Conservation (phyloP, 2,888 invertebrate species). For the Emesis castigata region DNA sequence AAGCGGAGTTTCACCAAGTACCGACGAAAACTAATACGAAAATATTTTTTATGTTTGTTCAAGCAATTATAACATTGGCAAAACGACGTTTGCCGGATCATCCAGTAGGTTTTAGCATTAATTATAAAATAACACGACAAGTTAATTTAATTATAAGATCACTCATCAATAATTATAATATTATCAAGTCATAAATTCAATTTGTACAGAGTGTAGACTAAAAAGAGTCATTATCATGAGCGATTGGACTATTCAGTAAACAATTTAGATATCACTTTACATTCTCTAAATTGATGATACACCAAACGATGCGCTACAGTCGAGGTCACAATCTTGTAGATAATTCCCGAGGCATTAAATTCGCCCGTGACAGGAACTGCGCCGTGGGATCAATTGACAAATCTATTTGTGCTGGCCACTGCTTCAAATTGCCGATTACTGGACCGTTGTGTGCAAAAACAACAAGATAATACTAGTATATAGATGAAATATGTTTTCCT, state of each 20-base stretch:
- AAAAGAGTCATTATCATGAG: not conserved
- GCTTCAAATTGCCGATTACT: conserved; percentile 19
- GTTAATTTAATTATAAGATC: too few relatives aligned
- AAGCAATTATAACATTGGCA: too few relatives aligned
- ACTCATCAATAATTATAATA: too few relatives aligned
- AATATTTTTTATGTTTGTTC: too few relatives aligned
- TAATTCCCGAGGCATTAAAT: conserved; percentile 24
- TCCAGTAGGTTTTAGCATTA: too few relatives aligned
- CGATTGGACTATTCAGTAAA: not conserved
- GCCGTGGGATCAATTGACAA: conserved; percentile 46
- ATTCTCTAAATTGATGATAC: conserved; percentile 1
- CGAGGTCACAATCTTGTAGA: conserved; percentile 21
- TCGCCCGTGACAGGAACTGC: conserved; percentile 47
- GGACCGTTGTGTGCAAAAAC: not conserved
- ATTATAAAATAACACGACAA: too few relatives aligned
- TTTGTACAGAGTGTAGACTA: not conserved
- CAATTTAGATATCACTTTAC: conserved; percentile 4
- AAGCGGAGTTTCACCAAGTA: too few relatives aligned
- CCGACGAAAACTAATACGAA: too few relatives aligned
- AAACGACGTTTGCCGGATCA: too few relatives aligned
- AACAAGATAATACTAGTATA: not conserved
- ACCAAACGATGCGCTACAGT: not conserved
- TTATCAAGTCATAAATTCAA: too few relatives aligned
- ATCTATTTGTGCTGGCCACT: conserved; percentile 35
- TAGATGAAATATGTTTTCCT: too few relatives aligned